These are phyloP conservation scores for Plebejus argus DNA, from an alignment of 2,888 invertebrate species.

Conservation along the genomic window DNA sequence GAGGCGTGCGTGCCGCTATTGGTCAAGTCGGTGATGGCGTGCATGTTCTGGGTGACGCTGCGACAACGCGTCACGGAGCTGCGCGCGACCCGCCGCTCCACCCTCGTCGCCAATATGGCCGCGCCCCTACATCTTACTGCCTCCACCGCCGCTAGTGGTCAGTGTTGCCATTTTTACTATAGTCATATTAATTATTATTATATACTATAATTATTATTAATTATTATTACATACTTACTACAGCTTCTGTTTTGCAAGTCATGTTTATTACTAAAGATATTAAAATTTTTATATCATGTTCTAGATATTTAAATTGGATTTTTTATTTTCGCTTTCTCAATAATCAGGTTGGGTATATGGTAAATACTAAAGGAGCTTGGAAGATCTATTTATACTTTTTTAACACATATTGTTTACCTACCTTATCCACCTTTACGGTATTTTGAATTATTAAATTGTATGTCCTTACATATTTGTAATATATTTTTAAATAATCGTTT, in stretches of 20 bases:
- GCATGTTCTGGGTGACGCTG: constrained; percentile 97
- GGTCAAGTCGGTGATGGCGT: constrained; percentile 91
- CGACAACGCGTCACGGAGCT: constrained; percentile 93
- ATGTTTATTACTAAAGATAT: too few species aligned
- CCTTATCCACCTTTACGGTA: not conserved
- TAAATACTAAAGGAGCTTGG: constrained; percentile 45
- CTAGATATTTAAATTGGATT: not conserved
- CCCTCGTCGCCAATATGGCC: constrained; percentile 87
- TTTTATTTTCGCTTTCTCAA: constrained; percentile 39
- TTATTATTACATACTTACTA: not conserved
- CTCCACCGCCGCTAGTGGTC: constrained; percentile 84
- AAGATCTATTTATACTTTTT: not conserved
- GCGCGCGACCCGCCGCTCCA: constrained; percentile 82
- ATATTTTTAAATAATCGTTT: not conserved
- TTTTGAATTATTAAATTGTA: too few species aligned
- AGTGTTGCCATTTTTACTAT: constrained; percentile 37
- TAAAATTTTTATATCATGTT: not conserved
- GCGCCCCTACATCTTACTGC: constrained; percentile 90
- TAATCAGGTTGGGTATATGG: constrained; percentile 56
- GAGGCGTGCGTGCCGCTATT: constrained; percentile 88
- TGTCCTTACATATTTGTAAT: too few species aligned
- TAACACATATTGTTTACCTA: not conserved
- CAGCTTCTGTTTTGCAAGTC: not conserved
- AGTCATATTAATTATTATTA: too few species aligned
- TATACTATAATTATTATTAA: not conserved